Conservation (phyloP, 2,113 vertebrate species). For the Tachuris rubrigastra region DNA sequence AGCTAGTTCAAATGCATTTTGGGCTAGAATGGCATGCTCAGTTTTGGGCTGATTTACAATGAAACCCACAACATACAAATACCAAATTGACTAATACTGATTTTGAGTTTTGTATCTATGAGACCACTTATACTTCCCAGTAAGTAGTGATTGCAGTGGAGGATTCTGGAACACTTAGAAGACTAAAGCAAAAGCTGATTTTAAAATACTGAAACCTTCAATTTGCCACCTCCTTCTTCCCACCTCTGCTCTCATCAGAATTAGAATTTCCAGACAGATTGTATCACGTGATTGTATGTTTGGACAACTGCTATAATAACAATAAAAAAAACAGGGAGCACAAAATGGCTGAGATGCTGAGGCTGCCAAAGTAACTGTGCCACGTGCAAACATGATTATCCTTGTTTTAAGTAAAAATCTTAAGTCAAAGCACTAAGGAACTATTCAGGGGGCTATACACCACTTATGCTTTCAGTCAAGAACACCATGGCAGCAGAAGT, state of each 20-base stretch:
- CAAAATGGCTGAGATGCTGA: slow-evolving; percentile 16
- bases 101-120: not conserved
- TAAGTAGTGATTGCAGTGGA: not conserved
- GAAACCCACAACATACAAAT: not conserved
- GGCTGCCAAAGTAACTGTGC: slow-evolving; percentile 26
- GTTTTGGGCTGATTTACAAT: not conserved
- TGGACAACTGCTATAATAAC: slow-evolving; percentile 47
- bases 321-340: slow-evolving; percentile 5
- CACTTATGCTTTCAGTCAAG: slow-evolving; percentile 11
- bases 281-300: slow-evolving; percentile 38
- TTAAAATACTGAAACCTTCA: slow-evolving; percentile 52
- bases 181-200: slow-evolving; percentile 33
- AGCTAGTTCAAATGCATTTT: not conserved
- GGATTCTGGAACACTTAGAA: slow-evolving; percentile 2
- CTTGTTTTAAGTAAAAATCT: slow-evolving; percentile 35
- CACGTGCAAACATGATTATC: slow-evolving; percentile 23
- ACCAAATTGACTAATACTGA: slow-evolving; percentile 11
- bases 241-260: slow-evolving; percentile 55
- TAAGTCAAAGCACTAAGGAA: not conserved
- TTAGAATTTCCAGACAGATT: slow-evolving; percentile 58
- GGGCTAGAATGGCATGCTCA: not conserved
- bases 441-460: not conserved
- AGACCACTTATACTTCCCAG: not conserved
- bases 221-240: slow-evolving; percentile 50
- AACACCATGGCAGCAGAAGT: not conserved